A percentile compares a stretch with the other conserved stretches of the same genome.
Evolutionary conservation across 30 jellyfish, hydroid and myxozoan genomes (phyloP).

Genomic region (Pseudorhiza aurosa): DNA sequence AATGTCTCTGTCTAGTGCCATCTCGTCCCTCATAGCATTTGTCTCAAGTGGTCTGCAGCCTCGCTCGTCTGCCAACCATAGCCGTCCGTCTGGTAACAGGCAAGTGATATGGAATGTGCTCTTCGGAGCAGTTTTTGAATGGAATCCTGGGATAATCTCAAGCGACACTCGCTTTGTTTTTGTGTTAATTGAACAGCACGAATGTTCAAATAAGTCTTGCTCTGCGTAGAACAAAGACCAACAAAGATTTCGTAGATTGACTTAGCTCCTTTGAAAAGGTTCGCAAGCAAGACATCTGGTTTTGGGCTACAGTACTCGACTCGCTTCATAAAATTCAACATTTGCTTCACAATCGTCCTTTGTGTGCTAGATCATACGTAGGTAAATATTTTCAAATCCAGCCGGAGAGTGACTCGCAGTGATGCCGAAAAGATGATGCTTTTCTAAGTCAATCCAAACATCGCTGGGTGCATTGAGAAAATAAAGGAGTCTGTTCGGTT

Average conservation of each 20-base stretch:
- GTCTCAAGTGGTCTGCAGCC: neutral
- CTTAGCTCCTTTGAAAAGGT: constrained; percentile 31
- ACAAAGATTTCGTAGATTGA: constrained; percentile 67
- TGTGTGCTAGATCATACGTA: neutral
- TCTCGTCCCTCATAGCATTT: neutral
- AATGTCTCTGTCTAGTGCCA: constrained; percentile 68
- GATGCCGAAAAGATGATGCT: neutral
- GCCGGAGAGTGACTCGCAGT: constrained; percentile 14
- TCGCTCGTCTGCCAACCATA: neutral
- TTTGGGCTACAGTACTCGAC: constrained; percentile 7
- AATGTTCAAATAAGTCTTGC: constrained; percentile 70
- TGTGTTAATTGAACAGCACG: constrained; percentile 73
- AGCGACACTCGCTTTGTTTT: constrained; percentile 66
- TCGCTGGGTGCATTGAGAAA: too few relatives aligned
- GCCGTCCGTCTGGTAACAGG: too few relatives aligned
- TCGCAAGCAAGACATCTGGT: constrained; percentile 63
- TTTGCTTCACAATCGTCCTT: constrained; percentile 13
- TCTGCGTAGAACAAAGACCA: constrained; percentile 37
- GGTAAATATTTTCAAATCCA: constrained; percentile 26
- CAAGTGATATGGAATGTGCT: constrained; percentile 1
- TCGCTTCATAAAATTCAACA: constrained; percentile 23
- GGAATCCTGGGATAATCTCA: constrained; percentile 56
- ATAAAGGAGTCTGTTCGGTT: too few relatives aligned
- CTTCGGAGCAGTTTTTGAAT: constrained; percentile 35
- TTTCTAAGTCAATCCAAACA: too few relatives aligned